Percentiles rank a stretch among this genome's conserved stretches.
phyloP scores from a whole-genome alignment of 1,140 invertebrate species.

The Copidosoma floridanum region DNA sequence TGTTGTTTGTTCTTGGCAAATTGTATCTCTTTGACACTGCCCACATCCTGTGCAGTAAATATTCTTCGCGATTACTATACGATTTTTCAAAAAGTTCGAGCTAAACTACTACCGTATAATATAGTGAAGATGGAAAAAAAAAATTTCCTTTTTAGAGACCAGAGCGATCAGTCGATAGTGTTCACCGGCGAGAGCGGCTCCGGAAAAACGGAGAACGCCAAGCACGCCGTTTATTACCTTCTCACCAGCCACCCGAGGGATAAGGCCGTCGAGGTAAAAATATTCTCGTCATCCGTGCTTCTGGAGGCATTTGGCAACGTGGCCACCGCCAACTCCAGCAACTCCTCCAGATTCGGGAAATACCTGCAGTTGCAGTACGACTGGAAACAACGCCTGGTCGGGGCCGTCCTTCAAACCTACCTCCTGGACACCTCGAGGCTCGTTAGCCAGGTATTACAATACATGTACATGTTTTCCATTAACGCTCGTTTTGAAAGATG shows the following conservation, averaged over 20 bases:
- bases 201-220: conserved; percentile 97
- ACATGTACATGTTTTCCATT: too few relatives aligned
- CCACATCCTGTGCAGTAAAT: too few relatives aligned
- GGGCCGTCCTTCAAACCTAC: conserved; percentile 97
- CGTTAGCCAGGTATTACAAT: conserved; percentile 87
- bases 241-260: conserved; percentile 91
- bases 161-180: conserved; percentile 94
- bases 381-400: conserved; percentile 78
- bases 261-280: conserved; percentile 93
- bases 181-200: conserved; percentile 95
- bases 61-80: too few relatives aligned
- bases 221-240: conserved; percentile 97
- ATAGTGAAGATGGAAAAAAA: too few relatives aligned
- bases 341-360: conserved; percentile 94
- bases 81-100: background rate
- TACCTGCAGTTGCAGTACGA: conserved; percentile 96
- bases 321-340: conserved; percentile 97
- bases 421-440: conserved; percentile 94
- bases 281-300: conserved; percentile 94
- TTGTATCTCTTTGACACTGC: too few relatives aligned
- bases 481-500: too few relatives aligned
- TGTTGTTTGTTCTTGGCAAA: too few relatives aligned
- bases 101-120: too few relatives aligned
- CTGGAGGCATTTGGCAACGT: conserved; percentile 99
- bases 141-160: conserved; percentile 68